These are phyloP conservation scores for Ciconia nigra DNA, from an alignment of 2,797 vertebrate genomes.

Conservation along the genomic window DNA sequence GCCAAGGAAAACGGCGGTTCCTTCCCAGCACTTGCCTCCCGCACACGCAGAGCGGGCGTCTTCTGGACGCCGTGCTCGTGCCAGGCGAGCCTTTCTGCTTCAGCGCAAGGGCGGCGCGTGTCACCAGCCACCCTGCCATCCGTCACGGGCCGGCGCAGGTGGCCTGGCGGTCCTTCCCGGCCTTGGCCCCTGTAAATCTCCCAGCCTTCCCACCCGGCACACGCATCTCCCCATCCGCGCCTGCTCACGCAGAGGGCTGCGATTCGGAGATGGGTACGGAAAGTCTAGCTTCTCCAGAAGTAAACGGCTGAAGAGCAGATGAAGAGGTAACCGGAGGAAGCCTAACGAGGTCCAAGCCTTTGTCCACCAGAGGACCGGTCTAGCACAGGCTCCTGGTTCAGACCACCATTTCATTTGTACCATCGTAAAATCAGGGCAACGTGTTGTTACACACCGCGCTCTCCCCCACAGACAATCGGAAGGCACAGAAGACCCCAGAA, in stretches of 20 bases:
- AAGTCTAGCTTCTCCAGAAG: neutral
- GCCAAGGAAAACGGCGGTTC: neutral
- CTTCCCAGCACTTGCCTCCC: neutral
- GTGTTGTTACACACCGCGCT: fast-evolving
- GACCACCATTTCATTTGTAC: neutral
- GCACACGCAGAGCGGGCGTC: fast-evolving
- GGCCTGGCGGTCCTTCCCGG: neutral
- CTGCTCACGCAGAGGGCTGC: neutral
- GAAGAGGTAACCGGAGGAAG: neutral
- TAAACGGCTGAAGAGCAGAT: no score
- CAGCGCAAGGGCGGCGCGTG: neutral
- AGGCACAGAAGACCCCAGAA: neutral
- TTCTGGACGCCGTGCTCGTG: neutral
- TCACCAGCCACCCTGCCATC: no score
- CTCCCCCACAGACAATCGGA: neutral
- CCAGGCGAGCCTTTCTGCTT: neutral
- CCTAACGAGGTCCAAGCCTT: neutral
- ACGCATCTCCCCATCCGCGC: neutral
- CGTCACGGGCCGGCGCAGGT: neutral
- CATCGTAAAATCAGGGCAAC: neutral
- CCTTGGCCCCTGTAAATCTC: neutral
- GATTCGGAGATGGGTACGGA: fast-evolving
- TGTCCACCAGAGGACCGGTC: neutral
- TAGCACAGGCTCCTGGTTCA: neutral
- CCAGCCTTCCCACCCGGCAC: neutral